Base-by-base conservation (phyloP, 2,888 invertebrate genomes). In the Xanthia togata region DNA sequence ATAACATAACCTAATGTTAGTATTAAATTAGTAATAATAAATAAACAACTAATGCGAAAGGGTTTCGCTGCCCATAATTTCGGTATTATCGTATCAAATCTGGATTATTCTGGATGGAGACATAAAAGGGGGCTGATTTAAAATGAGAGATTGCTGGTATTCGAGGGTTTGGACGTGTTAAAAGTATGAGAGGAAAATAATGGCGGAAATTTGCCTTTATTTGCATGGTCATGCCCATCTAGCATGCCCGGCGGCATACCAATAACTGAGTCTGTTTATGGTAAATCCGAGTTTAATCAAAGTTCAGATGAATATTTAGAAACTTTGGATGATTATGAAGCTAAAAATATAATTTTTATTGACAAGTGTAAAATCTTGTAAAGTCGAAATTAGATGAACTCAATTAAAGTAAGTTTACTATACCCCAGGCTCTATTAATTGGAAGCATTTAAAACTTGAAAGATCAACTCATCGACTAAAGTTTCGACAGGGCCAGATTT, bases 41-140 rank as follows among this genome's bases (percentile, higher is more conserved):
- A n/a, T n/a, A n/a, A n/a, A n/a, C n/a, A n/a, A n/a, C n/a, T n/a
- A n/a, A 82, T 70, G 62, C 53, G 23, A 78, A 83, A 79, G 62
- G 81, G 78, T 81, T 76, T 38, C 50, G n/a, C 57, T 70, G 38
- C 62, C 23, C 70, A 76, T 75, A 62, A 81, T 82, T 72, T 81
- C 14, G 65, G 57, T 64, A 73, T 73, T 68, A 72, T 73, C 70
- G 68, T 68, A 73, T 62, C 41, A 71, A 73, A 86, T 79, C 76
- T 67, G 81, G 63, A 76, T 80, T 74, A 78, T 77, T 78, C 62
- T 63, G 53, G n/a, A 57, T 80, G 64, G 57, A 75, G 53, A 78
- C 62, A 73, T 81, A 73, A 70, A 57, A 44, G 23, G 59, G 53
- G 63, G 20, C 62, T 63, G 44, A 53, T 63, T 70, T 59, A 3